Evolutionary conservation across 1,140 invertebrate genomes (phyloP), one percentile per base, ranked within the genome.

Genomic region (Adoxophyes honmai): DNA sequence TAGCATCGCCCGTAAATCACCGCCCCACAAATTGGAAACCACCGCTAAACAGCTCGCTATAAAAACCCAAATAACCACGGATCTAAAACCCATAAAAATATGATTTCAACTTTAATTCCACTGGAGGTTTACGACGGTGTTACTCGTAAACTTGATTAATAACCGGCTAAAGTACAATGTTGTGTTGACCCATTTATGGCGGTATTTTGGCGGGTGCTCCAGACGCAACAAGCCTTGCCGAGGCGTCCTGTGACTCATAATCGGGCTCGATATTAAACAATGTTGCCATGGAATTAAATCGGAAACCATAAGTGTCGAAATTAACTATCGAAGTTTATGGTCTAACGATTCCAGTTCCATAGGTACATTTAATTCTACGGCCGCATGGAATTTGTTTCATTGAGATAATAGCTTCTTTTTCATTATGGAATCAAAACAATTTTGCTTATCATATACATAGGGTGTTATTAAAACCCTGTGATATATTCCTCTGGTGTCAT

Each of bases 131-230:
- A 87, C 78, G 84, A 82, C 62, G 73, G 53, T 74, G 69, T 87
- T 78, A n/a, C n/a, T n/a, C n/a, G n/a, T n/a, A 84, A 85, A 78
- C 28, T 87, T 87, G 81, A 87, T 87, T 87, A 87, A 85, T 81
- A 86, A 78, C 73, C 11, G 57, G 52, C 52, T 63, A 72, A 76
- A 52, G 65, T 51, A 84, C 79, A 78, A 64, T 78, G 81, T 81
- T 83, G 79, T 78, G 64, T 68, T 82, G 79, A 80, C 79, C 80
- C 73, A 83, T 81, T 76, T 84, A 64, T 51, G 55, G 55, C 68
- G 51, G 70, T 81, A 81, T 86, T 83, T 86, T 82, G 80, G 75
- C 82, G 70, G 70, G 59, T 54, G 59, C 21, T 55, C 64, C 78
- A 84, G 83, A 84, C 83, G 71, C 68, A 86, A 86, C 77, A 84